These are phyloP conservation scores for Phyllotreta striolata DNA, from an alignment of 2,888 invertebrate genomes.

Conservation along the genomic window DNA sequence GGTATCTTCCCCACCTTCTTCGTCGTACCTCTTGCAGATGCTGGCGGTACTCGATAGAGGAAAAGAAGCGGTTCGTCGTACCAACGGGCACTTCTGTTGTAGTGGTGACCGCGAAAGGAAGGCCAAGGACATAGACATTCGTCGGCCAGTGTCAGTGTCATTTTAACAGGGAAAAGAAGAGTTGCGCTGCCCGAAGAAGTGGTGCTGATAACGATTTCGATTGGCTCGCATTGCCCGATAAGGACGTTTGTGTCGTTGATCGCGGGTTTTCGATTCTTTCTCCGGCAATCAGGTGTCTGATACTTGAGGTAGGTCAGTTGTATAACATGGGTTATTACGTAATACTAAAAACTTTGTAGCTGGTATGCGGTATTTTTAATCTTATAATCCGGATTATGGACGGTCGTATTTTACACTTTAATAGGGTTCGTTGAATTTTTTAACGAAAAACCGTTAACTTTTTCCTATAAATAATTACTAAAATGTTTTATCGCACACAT, in stretches of 20 bases:
- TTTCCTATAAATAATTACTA: too few relatives aligned
- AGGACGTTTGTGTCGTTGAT: conserved; percentile 17
- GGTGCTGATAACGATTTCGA: conserved; percentile 11
- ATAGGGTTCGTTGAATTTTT: too few relatives aligned
- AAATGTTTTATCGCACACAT: too few relatives aligned
- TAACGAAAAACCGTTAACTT: too few relatives aligned
- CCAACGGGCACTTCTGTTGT: conserved; percentile 61
- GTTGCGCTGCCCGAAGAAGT: conserved; percentile 7
- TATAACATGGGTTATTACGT: conserved; percentile 1
- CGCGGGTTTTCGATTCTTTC: conserved; percentile 11
- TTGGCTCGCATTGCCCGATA: not conserved
- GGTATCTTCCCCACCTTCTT: conserved; percentile 56
- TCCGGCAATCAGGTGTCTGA: not conserved
- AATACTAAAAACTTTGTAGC: not conserved
- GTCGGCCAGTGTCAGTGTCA: conserved; percentile 55
- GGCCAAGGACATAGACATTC: conserved; percentile 56
- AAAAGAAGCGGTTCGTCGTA: conserved; percentile 61
- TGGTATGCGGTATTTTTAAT: too few relatives aligned
- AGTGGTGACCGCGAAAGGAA: conserved; percentile 61
- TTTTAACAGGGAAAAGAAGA: conserved; percentile 28
- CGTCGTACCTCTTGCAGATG: conserved; percentile 52
- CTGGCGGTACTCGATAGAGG: conserved; percentile 50
- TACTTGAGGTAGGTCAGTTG: conserved; percentile 25
- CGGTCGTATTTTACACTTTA: too few relatives aligned
- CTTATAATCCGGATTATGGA: too few relatives aligned